Base-by-base conservation (phyloP, 2,888 invertebrate genomes). In the Lissonota sp. region DNA sequence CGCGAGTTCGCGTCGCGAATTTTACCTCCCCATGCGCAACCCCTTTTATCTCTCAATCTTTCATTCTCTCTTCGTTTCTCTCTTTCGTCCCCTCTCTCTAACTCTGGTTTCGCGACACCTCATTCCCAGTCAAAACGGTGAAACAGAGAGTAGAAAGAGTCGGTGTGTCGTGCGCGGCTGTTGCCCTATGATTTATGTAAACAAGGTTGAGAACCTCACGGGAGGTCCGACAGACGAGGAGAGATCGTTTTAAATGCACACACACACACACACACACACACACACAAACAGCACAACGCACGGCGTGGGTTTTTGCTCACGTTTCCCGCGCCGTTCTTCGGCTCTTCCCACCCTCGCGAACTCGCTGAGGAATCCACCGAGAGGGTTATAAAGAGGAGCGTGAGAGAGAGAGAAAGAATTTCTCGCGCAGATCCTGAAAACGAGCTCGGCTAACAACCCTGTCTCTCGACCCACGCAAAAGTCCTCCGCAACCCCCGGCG, bases 131-230 rank as follows among this genome's bases (percentile, higher is more conserved):
- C 26, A 26, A 3, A 26, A 26, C 64, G 70, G 66, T 55, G 62
- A 63, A 76, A 64, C 12, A 55, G 40, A 42, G 49, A 70, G 69
- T 55, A 16, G 66, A 73, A 63, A 44, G 71, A 79, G 79, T 73
- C 57, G 73, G 83, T 84, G 83, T 84, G 82, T 79, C 64, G 79
- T 79, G 70, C 71, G 60, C 85, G 82, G 70, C 84, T 86, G 85
- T 86, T 86, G 83, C 85, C 85, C 73, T 82, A 87, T 86, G 86
- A 87, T 87, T 88, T 85, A 86, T 88, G 87, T 90, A 89, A 90
- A 90, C 88, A 90, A 87, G 87, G 88, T 88, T 89, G 88, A 87
- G 88, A 86, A 87, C 86, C 88, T 84, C 80, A 83, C 85, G 83
- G 85, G 84, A 84, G 85, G 84, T 84, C 85, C 80, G 84, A 78